Evolutionary conservation across 2,888 invertebrate genomes (phyloP), one percentile per base, ranked within the genome.

Genomic region (Sesamia inferens): DNA sequence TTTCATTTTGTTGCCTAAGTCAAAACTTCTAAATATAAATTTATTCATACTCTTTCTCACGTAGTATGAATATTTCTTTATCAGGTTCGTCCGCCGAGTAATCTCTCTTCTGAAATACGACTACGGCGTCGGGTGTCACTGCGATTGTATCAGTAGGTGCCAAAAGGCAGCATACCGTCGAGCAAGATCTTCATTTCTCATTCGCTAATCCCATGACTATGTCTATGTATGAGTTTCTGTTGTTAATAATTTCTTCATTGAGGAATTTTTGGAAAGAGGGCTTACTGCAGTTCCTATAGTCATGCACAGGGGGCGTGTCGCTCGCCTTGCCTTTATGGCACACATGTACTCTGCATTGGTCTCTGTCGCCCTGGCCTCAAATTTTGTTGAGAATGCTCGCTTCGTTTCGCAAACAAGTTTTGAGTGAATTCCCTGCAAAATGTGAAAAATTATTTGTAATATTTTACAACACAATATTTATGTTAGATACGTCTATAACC

Each of bases 31-130:
- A 54, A 65, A 57, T 39, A 57, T 44, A 47, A 47, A 62, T 78
- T 78, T 86, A 88, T 22, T 81, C 82, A 42, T 85, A 88, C 58
- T 87, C 86, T 74, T 85, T 85, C 51, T 87, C 82, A 14, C 79
- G 76, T 65, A 83, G 79, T 69, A 75, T 78, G 11, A 84, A 83
- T 68, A 83, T 82, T 63, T 71, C 96, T 11, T 90, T 88, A 5
- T 93, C 92, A n/a, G 96, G 90, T 82, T 96, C 96, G 70, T 96
- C 96, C 75, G 93, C 93, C 5, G 94, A 89, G 10, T 92, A 93
- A 11, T 91, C 92, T 55, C 85, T 88, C 94, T 77, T 91, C 93
- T 63, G 94, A 85, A 78, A 94, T 95, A 81, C 80, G 42, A 65
- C 39, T 63, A 74, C 51, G 39, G 72, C 66, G n/a, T 82, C 78